Conservation (phyloP, 2,113 vertebrate species). For the Myrmecobius fasciatus region DNA sequence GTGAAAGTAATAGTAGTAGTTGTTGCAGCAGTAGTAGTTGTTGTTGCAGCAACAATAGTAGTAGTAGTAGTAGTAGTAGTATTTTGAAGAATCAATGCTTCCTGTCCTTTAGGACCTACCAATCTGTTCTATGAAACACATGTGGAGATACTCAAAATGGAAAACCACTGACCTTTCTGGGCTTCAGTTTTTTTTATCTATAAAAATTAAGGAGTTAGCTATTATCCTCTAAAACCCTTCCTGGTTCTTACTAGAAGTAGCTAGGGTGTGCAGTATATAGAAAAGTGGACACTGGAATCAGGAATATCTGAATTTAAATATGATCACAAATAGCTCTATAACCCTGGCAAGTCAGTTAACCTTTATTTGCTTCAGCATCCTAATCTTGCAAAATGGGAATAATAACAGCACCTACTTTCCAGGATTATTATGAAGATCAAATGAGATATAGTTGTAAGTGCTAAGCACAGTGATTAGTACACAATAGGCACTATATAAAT, state of each 20-base stretch:
- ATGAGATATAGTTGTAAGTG: background rate
- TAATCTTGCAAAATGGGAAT: background rate
- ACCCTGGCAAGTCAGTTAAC: background rate
- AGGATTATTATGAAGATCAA: background rate
- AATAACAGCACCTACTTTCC: background rate
- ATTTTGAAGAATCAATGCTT: background rate
- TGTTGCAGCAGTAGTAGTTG: too few species aligned
- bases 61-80: background rate
- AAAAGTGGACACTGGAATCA: background rate
- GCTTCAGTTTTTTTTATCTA: background rate
- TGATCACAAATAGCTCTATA: background rate
- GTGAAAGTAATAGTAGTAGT: too few species aligned
- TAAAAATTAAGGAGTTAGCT: background rate
- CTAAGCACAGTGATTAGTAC: background rate
- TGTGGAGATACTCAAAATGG: background rate
- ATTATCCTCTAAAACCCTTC: background rate
- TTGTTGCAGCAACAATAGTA: too few species aligned
- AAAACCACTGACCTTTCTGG: background rate
- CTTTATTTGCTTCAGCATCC: background rate
- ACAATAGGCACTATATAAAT: background rate
- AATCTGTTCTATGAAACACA: too few species aligned
- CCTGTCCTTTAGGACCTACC: background rate
- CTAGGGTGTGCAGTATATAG: background rate
- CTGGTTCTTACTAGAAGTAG: background rate
- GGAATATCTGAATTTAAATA: background rate